Conservation (phyloP, 2,888 invertebrate genomes). For the Campoletis raptor region DNA sequence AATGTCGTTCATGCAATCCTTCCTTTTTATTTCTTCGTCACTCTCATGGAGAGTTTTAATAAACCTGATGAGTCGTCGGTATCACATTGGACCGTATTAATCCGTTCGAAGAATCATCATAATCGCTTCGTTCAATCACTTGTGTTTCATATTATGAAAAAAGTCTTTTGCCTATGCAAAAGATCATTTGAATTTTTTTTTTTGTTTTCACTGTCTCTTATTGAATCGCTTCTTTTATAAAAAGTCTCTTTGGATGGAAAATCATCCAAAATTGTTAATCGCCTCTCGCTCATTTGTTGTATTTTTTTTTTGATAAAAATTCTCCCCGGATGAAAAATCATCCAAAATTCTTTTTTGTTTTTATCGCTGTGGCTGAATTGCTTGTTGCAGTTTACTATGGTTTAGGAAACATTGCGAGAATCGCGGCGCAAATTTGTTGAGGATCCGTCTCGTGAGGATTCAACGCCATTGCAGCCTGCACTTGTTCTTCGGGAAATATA, state of each 20-base stretch:
- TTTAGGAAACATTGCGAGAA: constrained; percentile 91
- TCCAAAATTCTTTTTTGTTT: background rate
- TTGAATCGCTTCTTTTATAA: background rate
- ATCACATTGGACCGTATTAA: constrained; percentile 65
- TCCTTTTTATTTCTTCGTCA: constrained; percentile 34
- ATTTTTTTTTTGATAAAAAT: background rate
- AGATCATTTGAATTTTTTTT: constrained; percentile 5
- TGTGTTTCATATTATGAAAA: background rate
- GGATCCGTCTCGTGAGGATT: constrained; percentile 96
- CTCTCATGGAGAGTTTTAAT: constrained; percentile 68
- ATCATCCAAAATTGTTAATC: constrained; percentile 8
- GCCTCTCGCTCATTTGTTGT: background rate
- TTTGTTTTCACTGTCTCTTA: background rate
- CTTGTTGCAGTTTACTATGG: constrained; percentile 76
- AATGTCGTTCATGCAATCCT: constrained; percentile 54
- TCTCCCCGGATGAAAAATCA: constrained; percentile 11
- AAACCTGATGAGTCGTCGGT: constrained; percentile 67
- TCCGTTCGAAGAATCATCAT: constrained; percentile 49
- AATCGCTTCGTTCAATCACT: constrained; percentile 14
- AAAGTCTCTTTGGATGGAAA: constrained; percentile 1
- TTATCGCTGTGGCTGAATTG: constrained; percentile 5
- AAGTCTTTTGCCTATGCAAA: background rate
- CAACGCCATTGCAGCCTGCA: constrained; percentile 94
- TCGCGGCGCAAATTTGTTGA: constrained; percentile 95
- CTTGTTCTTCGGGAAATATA: constrained; percentile 96